Evolutionary conservation across 2,797 vertebrate genomes (phyloP).

Genomic region (Coregonus suidteri): DNA sequence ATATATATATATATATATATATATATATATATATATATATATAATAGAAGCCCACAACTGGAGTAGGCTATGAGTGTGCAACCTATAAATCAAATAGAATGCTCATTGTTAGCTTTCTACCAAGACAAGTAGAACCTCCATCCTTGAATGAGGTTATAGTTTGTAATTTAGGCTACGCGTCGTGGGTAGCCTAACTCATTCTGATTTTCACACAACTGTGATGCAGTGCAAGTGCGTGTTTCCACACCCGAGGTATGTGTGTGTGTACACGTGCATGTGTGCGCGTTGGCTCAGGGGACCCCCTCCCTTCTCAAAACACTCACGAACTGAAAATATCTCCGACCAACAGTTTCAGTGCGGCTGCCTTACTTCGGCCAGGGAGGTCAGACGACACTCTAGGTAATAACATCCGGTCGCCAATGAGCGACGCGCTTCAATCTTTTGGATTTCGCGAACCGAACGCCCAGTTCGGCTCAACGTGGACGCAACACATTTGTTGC

Average conservation of each 20-base stretch:
- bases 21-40: no score
- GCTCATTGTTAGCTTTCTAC: not conserved
- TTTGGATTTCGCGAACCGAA: slow-evolving; percentile 38
- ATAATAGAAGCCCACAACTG: not conserved
- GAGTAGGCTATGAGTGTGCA: not conserved
- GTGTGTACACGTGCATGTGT: not conserved
- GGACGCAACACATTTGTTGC: slow-evolving; percentile 5
- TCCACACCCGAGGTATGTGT: no score
- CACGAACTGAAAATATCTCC: slow-evolving; percentile 44
- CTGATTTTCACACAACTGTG: no score
- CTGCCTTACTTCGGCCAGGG: slow-evolving; percentile 30
- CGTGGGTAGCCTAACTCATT: slow-evolving; percentile 8
- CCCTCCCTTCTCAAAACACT: slow-evolving; percentile 37
- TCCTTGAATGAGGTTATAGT: not conserved
- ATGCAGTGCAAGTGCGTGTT: no score
- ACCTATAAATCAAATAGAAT: not conserved
- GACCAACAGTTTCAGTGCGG: slow-evolving; percentile 41
- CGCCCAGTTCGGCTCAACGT: slow-evolving; percentile 43
- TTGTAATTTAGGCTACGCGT: slow-evolving; percentile 29
- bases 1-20: no score
- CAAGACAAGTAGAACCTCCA: not conserved
- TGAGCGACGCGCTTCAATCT: slow-evolving; percentile 47
- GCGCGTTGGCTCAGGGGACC: slow-evolving; percentile 40
- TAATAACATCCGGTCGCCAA: slow-evolving; percentile 60
- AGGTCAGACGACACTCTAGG: slow-evolving; percentile 51